Evolutionary conservation across 1,140 invertebrate species (phyloP).

Genomic region (Heterodera carotae): DNA sequence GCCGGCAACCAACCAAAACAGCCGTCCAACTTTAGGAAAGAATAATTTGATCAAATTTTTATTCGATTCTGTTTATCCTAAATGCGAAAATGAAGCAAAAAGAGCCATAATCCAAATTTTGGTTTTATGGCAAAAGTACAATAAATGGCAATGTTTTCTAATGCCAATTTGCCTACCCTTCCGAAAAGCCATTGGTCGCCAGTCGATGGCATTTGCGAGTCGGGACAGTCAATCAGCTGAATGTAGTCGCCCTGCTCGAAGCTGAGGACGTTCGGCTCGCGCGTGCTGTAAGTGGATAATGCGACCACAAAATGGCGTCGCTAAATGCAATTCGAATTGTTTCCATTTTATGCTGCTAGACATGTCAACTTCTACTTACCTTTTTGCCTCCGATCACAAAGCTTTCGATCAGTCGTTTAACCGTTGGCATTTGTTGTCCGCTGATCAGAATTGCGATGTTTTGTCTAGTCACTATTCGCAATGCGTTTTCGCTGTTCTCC

Average conservation of each 20-base stretch:
- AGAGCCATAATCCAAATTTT: too few species aligned
- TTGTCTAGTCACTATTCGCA: conserved; percentile 39
- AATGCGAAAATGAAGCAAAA: too few species aligned
- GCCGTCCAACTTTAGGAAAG: conserved; percentile 26
- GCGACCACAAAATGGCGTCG: conserved; percentile 42
- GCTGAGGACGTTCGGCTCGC: conserved; percentile 42
- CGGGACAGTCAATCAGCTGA: conserved; percentile 32
- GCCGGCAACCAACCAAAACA: conserved; percentile 43
- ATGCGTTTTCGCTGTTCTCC: conserved; percentile 26
- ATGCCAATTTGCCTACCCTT: background rate
- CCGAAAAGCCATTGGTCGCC: conserved; percentile 46
- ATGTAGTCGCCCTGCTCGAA: conserved; percentile 40
- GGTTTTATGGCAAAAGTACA: too few species aligned
- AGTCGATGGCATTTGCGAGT: conserved; percentile 32
- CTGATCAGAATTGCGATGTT: conserved; percentile 36
- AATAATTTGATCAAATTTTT: too few species aligned
- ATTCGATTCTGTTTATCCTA: too few species aligned
- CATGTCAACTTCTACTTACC: background rate
- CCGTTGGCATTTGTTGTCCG: conserved; percentile 31
- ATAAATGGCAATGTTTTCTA: too few species aligned
- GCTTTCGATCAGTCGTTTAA: conserved; percentile 38
- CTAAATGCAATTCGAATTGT: conserved; percentile 18
- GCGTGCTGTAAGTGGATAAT: conserved; percentile 33
- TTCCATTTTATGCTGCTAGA: too few species aligned
- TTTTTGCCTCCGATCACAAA: conserved; percentile 35